Percentiles rank a stretch among this genome's conserved stretches.
phyloP scores from a whole-genome alignment of 2,797 vertebrate genomes.

The Molossus alvarezi region DNA sequence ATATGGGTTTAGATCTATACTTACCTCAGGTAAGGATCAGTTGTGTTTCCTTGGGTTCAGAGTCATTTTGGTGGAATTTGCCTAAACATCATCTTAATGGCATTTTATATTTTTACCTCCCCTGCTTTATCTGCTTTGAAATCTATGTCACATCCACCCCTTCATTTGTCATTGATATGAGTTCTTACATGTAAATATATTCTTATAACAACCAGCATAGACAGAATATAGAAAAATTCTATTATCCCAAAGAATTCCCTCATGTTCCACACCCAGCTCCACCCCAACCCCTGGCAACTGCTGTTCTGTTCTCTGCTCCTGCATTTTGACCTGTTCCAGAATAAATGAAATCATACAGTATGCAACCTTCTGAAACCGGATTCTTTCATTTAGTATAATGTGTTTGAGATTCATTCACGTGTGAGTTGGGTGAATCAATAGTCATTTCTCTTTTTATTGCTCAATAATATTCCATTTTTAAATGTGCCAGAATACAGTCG shows the following conservation, averaged over 20 bases:
- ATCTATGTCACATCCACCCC: fast-evolving
- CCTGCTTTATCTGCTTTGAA: neutral
- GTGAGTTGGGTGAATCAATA: neutral
- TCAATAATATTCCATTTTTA: slow-evolving; percentile 5
- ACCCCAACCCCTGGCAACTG: neutral
- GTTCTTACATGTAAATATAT: neutral
- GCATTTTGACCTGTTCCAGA: neutral
- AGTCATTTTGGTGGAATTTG: neutral
- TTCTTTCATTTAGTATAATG: neutral
- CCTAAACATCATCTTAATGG: neutral
- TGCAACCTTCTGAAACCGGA: neutral
- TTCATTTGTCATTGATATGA: neutral
- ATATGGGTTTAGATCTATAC: neutral
- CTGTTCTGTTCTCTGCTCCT: neutral
- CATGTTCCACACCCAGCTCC: neutral
- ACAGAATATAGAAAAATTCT: neutral
- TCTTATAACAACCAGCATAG: neutral
- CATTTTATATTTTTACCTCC: neutral
- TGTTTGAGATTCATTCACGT: neutral
- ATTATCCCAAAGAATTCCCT: neutral
- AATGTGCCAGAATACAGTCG: neutral
- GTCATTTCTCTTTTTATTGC: neutral
- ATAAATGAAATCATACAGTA: neutral
- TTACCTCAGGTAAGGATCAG: neutral
- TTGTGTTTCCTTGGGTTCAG: slow-evolving; percentile 12